Base-by-base conservation (phyloP, 2,888 invertebrate species). In the Bombylius discolor region DNA sequence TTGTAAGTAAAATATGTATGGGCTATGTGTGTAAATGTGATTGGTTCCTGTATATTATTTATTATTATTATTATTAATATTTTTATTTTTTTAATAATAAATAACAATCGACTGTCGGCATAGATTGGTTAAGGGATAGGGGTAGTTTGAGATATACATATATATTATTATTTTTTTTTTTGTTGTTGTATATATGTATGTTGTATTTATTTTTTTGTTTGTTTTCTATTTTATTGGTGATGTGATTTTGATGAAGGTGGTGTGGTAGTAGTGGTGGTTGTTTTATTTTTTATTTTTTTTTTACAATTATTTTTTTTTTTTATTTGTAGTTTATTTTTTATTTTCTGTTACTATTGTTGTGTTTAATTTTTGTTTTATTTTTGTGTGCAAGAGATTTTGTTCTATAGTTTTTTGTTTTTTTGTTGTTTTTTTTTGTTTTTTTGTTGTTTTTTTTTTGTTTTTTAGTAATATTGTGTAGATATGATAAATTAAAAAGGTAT, bases 101-200 rank as follows among this genome's bases (percentile, higher is more conserved):
- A 58, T 62, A 65, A 72, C 72, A 73, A 72, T 73, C 73, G 73
- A 79, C 80, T 79, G 79, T 78, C 78, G 80, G 80, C 78, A 76
- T 78, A 75, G 77, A 75, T 76, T 75, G 70, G 74, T 74, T 77
- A 68, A 68, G 67, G 71, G 77, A 76, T 73, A 71, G 72, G 72
- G 74, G 72, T 50, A 46, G 50, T 55, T 55, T 36, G 36, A 6
- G 9, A 36, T 36, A 36, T 36, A 36, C 9, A 9, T 36, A 49
- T 50, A 55, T 46, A 44, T 55, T 50, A 45, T 5, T 31, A 47
- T 34, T 5, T 53, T 34, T 13, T 12, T 34, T 56, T 60, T 52
- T 58, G 53, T 59, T 46, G 50, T 52, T 55, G 58, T 59, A 56
- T 53, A 57, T 63, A 60, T 59, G 58, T 59, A 58, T 60, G 54